Evolutionary conservation across 2,113 vertebrate species (phyloP), one percentile per base, ranked within the genome.

Genomic region (Cichladusa arquata): DNA sequence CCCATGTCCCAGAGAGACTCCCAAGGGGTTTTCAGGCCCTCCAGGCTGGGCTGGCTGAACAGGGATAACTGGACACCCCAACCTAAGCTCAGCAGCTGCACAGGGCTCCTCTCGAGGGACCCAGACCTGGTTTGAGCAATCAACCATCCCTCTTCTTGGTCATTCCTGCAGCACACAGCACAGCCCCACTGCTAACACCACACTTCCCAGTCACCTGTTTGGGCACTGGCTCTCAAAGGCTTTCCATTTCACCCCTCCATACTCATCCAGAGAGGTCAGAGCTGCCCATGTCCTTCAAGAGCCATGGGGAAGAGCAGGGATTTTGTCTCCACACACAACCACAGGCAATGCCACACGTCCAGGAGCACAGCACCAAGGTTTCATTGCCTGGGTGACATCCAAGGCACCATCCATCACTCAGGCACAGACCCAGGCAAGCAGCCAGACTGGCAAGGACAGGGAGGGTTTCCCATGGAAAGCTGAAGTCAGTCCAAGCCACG

Each of bases 381-480:
- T 36, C 2, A 18, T 56, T 79, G 61, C 74, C 82, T 92, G 76
- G 67, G 86, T 86, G 62, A 88, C 80, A 86, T 90, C 93, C 86
- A 93, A 88, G 34, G 45, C 83, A 83, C 51, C 70, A 93, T 91
- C 90, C 78, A 84, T 95, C 92, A 91, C 70, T 65, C 87, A 62
- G 50, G 61, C 61, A 56, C 36, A 56, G 26, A 87, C 26, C 73
- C 66, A 91, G 90, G 81, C 89, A 88, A 77, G 64, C 80, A 89
- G 92, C 86, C 89, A 93, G 89, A 25, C 84, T 78, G 42, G 73
- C 69, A 84, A 74, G 73, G 81, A 74, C 70, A 36, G 48, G 85
- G 57, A 87, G 92, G 78, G 33, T 87, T 94, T 96, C 85, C 92
- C 84, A 76, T 51, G 70, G 64, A 94, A 91, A 89, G 38, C 88